Evolutionary conservation across 2,113 vertebrate species (phyloP).

Genomic region (Dromaius novaehollandiae): DNA sequence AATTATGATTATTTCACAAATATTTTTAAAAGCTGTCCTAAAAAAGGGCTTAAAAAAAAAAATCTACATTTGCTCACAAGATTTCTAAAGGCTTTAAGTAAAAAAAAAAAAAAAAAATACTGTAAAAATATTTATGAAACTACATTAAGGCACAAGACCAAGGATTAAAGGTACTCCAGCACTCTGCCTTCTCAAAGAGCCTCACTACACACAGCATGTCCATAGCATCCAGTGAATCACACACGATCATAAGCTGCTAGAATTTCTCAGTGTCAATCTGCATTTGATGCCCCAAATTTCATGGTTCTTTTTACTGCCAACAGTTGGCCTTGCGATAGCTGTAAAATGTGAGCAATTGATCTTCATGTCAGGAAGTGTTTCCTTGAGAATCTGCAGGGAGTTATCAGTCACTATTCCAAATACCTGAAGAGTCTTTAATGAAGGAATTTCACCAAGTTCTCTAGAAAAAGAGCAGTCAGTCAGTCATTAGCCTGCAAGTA

Average conservation of each 20-base stretch:
- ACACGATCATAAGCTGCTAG: slow-evolving; percentile 26
- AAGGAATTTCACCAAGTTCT: slow-evolving; percentile 80
- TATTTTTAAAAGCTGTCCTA: neutral
- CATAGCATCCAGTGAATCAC: neutral
- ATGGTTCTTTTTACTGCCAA: slow-evolving; percentile 61
- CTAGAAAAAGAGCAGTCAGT: slow-evolving; percentile 66
- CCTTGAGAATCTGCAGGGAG: slow-evolving; percentile 81
- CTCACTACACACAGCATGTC: neutral
- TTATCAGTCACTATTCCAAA: slow-evolving; percentile 87
- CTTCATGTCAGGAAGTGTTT: slow-evolving; percentile 79
- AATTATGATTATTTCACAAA: neutral
- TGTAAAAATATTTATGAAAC: neutral
- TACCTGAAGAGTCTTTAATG: slow-evolving; percentile 85
- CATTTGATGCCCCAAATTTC: slow-evolving; percentile 88
- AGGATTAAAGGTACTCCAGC: neutral
- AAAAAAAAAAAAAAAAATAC: neutral
- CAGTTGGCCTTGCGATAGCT: slow-evolving; percentile 84
- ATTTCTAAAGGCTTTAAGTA: neutral
- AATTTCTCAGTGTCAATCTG: slow-evolving; percentile 73
- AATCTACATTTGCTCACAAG: neutral
- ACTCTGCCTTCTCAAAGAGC: neutral
- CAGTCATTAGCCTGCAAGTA: neutral
- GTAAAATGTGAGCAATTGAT: slow-evolving; percentile 88
- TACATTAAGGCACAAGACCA: neutral
- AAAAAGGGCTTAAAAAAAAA: neutral